These are phyloP conservation scores for Oligia strigilis DNA, from an alignment of 2,888 invertebrate species.

Conservation along the genomic window DNA sequence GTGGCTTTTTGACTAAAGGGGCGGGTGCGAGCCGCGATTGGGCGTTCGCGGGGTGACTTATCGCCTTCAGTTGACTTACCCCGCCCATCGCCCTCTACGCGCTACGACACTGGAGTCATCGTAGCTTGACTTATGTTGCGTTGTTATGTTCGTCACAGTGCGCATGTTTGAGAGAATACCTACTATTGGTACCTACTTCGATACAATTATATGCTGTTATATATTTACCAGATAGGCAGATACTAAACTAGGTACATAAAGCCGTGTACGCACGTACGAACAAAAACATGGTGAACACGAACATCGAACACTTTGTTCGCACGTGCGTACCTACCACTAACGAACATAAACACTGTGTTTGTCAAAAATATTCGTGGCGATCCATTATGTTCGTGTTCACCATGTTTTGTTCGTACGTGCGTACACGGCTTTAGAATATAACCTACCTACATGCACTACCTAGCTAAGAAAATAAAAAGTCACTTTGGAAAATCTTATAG, in stretches of 20 bases:
- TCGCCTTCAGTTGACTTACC: constrained; percentile 88
- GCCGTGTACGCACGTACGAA: no score
- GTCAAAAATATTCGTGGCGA: no score
- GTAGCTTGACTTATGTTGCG: constrained; percentile 37
- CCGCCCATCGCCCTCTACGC: constrained; percentile 80
- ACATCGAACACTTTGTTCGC: no score
- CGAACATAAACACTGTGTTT: no score
- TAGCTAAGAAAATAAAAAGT: not conserved
- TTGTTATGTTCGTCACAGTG: constrained; percentile 10
- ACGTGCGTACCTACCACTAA: no score
- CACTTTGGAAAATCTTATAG: not conserved
- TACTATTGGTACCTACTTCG: not conserved
- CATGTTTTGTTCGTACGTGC: no score
- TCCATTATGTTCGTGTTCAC: no score
- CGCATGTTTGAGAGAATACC: constrained; percentile 29
- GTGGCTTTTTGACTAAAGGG: constrained; percentile 89
- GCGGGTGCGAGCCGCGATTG: constrained; percentile 85
- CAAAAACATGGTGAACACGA: no score
- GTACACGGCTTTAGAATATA: not conserved
- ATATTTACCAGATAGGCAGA: not conserved
- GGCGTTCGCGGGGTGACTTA: constrained; percentile 86
- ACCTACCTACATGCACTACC: not conserved
- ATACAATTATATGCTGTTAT: not conserved
- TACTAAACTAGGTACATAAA: not conserved
- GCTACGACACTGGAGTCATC: constrained; percentile 59